These are phyloP conservation scores for Hirtodrosophila alboralis DNA, from an alignment of 2,888 invertebrate species.

Conservation along the genomic window DNA sequence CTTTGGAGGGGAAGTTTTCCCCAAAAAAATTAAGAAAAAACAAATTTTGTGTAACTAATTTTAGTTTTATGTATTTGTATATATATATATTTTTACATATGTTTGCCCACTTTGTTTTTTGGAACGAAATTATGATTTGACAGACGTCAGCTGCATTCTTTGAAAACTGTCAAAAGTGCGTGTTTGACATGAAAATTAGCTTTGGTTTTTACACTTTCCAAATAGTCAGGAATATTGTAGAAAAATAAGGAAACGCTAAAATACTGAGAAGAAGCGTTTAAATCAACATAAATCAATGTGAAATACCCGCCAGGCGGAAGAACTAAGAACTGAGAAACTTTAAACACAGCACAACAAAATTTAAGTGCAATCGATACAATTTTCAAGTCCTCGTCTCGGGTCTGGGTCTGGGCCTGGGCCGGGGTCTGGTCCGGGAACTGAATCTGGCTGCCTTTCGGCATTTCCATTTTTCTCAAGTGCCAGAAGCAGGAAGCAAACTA, in stretches of 20 bases:
- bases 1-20: conserved; percentile 10
- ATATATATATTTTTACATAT: conserved; percentile 26
- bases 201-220: too few relatives aligned
- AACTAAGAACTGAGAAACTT: too few relatives aligned
- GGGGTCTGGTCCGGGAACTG: too few relatives aligned
- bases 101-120: conserved; percentile 7
- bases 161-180: not conserved
- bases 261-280: conserved; percentile 29
- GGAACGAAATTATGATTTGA: conserved; percentile 21
- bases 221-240: conserved; percentile 10
- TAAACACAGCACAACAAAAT: not conserved
- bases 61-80: conserved; percentile 30
- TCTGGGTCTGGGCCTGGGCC: too few relatives aligned
- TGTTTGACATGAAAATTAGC: conserved; percentile 12
- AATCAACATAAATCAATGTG: conserved; percentile 50
- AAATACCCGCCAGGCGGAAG: not conserved
- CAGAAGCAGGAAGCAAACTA: conserved; percentile 77
- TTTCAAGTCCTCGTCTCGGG: conserved; percentile 38
- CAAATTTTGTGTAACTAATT: conserved; percentile 25
- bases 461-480: conserved; percentile 47
- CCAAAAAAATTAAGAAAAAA: conserved; percentile 7
- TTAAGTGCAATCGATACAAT: conserved; percentile 65
- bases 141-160: conserved; percentile 23
- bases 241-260: conserved; percentile 22
- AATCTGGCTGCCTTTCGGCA: conserved; percentile 2